These are phyloP conservation scores for Lasioglossum marginatum DNA, from an alignment of 2,888 invertebrate genomes.

Conservation along the genomic window DNA sequence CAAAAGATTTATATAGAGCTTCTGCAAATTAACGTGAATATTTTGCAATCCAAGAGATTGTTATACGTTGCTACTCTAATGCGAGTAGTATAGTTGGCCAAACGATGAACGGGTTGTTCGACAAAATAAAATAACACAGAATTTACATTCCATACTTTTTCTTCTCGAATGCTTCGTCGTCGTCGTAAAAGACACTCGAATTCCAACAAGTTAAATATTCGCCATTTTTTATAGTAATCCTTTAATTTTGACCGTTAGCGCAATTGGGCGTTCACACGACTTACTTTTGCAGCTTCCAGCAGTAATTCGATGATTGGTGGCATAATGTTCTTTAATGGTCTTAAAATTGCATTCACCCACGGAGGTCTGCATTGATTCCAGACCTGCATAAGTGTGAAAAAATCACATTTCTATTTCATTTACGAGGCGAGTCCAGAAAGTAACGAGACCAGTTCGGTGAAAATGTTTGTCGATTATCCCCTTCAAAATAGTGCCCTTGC, in stretches of 20 bases:
- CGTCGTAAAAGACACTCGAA: too few species aligned
- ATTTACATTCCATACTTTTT: too few species aligned
- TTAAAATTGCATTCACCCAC: conserved; percentile 91
- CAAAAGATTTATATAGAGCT: not conserved
- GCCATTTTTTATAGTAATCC: not conserved
- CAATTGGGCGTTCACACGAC: not conserved
- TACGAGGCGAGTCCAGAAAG: not conserved
- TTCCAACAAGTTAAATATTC: too few species aligned
- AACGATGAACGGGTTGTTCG: too few species aligned
- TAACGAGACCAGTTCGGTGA: not conserved
- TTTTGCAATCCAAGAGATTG: too few species aligned
- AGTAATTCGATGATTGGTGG: conserved; percentile 89
- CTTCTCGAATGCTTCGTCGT: too few species aligned
- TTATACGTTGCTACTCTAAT: too few species aligned
- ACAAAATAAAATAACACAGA: too few species aligned
- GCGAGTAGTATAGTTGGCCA: too few species aligned
- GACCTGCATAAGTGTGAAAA: conserved; percentile 85
- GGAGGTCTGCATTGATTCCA: conserved; percentile 93
- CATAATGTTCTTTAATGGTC: conserved; percentile 88
- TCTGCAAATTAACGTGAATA: too few species aligned
- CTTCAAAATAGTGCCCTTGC: too few species aligned
- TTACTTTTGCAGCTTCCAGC: conserved; percentile 87
- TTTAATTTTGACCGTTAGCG: not conserved
- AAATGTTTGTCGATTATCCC: not conserved
- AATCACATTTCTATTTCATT: not conserved